Conservation (phyloP, 2,888 invertebrate species). For the Yponomeuta sedellus region DNA sequence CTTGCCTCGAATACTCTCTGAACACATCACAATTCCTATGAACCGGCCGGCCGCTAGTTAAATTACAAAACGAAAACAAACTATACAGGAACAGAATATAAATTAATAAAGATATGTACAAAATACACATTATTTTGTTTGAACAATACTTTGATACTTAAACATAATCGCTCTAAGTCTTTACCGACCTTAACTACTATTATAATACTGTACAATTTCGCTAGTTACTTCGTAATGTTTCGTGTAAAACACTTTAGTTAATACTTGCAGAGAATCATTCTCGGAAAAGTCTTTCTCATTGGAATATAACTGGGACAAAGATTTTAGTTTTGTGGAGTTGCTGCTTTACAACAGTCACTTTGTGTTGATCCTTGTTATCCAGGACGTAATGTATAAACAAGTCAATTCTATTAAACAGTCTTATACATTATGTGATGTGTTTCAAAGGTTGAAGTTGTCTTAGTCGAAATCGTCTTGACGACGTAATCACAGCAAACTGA, state of each 20-base stretch:
- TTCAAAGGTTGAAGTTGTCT: conserved; percentile 25
- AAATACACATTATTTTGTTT: conserved; percentile 62
- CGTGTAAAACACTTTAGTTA: conserved; percentile 60
- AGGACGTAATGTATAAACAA: conserved; percentile 40
- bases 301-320: conserved; percentile 38
- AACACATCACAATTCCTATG: conserved; percentile 72
- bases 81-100: conserved; percentile 73
- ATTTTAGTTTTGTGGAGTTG: conserved; percentile 18
- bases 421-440: conserved; percentile 51
- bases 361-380: conserved; percentile 29
- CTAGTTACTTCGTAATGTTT: conserved; percentile 51
- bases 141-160: conserved; percentile 55
- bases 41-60: not conserved
- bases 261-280: conserved; percentile 65
- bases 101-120: conserved; percentile 67
- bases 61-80: conserved; percentile 36
- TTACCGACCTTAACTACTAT: conserved; percentile 55
- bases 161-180: conserved; percentile 53
- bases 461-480: not conserved
- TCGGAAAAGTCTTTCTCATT: conserved; percentile 27
- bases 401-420: conserved; percentile 72
- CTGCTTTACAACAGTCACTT: conserved; percentile 23
- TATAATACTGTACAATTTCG: conserved; percentile 77
- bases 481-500: not conserved
- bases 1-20: conserved; percentile 48